Evolutionary conservation across 2,113 vertebrate genomes (phyloP), one percentile per base, ranked within the genome.

Genomic region (Hyla sarda): DNA sequence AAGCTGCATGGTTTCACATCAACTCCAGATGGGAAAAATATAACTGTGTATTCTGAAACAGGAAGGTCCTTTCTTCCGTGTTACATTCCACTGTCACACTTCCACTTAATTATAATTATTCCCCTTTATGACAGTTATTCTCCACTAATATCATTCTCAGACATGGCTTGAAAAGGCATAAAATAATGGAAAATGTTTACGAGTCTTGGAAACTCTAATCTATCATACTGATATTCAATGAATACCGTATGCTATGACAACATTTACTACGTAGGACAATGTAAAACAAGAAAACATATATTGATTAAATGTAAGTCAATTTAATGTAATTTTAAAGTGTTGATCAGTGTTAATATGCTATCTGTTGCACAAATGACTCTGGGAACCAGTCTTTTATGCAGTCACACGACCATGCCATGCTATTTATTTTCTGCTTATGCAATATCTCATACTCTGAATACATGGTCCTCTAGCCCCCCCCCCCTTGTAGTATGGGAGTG

Each of bases 11-110:
- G 74, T 79, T 85, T 79, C 60, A 79, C 77, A 86, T 86, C 77
- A 86, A 73, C 76, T 86, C 84, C 84, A 86, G 84, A 86, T 86
- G 84, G 76, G 45, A 41, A 85, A 85, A 69, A 69, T 69, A 85
- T 45, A 84, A 48, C 34, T 17, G 58, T 60, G 34, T 48, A 73
- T 81, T 58, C 48, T 58, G 69, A 50, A 34, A 86, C 65, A 72
- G 84, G 77, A 81, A 81, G 48, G 48, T 32, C 30, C 62, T 60
- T 83, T 85, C 75, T 78, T 73, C 34, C 17, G 65, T 56, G 47
- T 23, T 58, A 41, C 84, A 86, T 86, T 86, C 76, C 84, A 45
- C 32, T 79, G 84, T 78, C 62, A 85, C 60, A 81, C 65, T 74
- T 84, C 72, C 78, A 85, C 71, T 76, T 76, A 45, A 75, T 84